Conservation (phyloP, 2,888 invertebrate species). For the Nemapogon koenigi region DNA sequence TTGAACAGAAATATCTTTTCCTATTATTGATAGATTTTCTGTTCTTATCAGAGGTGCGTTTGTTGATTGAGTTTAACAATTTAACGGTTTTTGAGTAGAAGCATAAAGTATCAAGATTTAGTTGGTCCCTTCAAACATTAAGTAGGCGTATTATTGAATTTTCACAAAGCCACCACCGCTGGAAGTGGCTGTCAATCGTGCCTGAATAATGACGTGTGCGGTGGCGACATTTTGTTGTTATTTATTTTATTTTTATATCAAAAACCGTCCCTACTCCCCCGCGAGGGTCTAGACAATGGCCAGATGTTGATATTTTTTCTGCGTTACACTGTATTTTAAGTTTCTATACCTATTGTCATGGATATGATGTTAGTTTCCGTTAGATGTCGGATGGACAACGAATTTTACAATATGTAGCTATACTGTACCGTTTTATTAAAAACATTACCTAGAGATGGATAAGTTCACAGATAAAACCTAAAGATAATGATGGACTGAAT, state of each 20-base stretch:
- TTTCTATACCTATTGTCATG: constrained; percentile 32
- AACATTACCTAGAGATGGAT: too few species aligned
- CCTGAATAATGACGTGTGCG: constrained; percentile 62
- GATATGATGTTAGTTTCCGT: constrained; percentile 40
- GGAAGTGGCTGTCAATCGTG: constrained; percentile 62
- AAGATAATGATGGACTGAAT: too few species aligned
- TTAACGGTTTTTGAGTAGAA: too few species aligned
- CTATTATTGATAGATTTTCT: too few species aligned
- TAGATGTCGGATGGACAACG: constrained; percentile 18
- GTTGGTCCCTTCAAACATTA: constrained; percentile 22
- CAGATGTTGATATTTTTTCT: constrained; percentile 60
- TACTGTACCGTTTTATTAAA: too few species aligned
- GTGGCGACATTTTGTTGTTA: constrained; percentile 48
- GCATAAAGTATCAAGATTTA: constrained; percentile 30
- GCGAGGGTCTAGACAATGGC: constrained; percentile 47
- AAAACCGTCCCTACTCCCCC: constrained; percentile 34
- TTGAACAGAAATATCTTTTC: too few species aligned
- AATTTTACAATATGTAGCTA: too few species aligned
- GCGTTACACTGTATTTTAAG: constrained; percentile 56
- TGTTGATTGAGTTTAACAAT: too few species aligned
- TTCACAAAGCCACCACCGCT: constrained; percentile 19
- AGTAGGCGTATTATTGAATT: constrained; percentile 60
- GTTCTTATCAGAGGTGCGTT: too few species aligned
- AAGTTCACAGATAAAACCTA: too few species aligned
- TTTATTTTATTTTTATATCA: constrained; percentile 10